Percentiles rank a stretch among this genome's conserved stretches.
Conservation (phyloP, 2,888 invertebrate genomes). For the Zygothrica quintamaculata region DNA sequence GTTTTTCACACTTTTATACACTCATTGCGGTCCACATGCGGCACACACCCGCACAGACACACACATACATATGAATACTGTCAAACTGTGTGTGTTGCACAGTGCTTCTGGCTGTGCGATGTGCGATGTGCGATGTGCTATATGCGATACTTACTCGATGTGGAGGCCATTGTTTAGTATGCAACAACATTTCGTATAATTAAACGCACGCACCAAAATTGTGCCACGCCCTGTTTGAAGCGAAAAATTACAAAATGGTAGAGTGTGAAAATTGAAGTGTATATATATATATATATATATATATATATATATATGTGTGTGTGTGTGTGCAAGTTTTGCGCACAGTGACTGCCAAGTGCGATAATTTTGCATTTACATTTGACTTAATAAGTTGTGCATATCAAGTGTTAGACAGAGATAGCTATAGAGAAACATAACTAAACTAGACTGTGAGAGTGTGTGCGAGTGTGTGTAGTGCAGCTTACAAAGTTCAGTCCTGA, state of each 20-base stretch:
- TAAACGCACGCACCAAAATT: slow-evolving; percentile 68
- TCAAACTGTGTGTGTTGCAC: slow-evolving; percentile 9
- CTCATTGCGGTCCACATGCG: slow-evolving; percentile 63
- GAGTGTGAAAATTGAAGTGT: too few species aligned
- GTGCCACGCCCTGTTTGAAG: slow-evolving; percentile 36
- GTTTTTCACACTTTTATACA: slow-evolving; percentile 79
- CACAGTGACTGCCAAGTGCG: slow-evolving; percentile 66
- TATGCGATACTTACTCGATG: slow-evolving; percentile 5
- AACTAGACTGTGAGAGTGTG: neutral
- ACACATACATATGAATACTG: slow-evolving; percentile 16
- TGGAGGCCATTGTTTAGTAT: slow-evolving; percentile 54
- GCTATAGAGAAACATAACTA: neutral
- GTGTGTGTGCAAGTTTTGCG: slow-evolving; percentile 56
- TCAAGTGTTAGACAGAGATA: slow-evolving; percentile 46
- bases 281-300: too few species aligned
- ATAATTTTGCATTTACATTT: slow-evolving; percentile 80
- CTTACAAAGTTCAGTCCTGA: slow-evolving; percentile 68
- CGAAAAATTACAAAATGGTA: too few species aligned
- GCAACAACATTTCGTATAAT: slow-evolving; percentile 74
- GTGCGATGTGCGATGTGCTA: neutral
- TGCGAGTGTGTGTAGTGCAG: slow-evolving; percentile 27
- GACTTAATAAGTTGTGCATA: slow-evolving; percentile 76
- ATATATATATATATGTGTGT: too few species aligned
- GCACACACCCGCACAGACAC: slow-evolving; percentile 14
- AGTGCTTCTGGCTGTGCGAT: neutral